phyloP scores from a whole-genome alignment of 2,888 invertebrate species.

The Sturmia bella region DNA sequence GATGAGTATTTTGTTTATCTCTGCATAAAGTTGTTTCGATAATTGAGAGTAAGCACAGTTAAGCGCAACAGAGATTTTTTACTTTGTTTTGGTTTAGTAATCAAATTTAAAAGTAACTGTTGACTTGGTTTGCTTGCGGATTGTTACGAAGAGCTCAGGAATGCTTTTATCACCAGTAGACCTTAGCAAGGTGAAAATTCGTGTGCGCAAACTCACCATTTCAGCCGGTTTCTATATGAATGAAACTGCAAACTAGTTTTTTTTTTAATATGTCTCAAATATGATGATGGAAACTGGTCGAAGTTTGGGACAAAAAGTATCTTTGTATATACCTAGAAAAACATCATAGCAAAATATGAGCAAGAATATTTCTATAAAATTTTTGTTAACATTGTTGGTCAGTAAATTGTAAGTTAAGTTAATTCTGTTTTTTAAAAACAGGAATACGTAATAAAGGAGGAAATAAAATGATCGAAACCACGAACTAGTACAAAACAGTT shows the following conservation, averaged over 20 bases:
- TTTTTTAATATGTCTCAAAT: slow-evolving; percentile 23
- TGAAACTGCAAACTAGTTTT: slow-evolving; percentile 37
- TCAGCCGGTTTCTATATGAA: slow-evolving; percentile 74
- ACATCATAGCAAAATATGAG: no score
- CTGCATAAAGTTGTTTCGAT: slow-evolving; percentile 66
- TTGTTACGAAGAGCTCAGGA: slow-evolving; percentile 52
- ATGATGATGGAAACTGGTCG: slow-evolving; percentile 1
- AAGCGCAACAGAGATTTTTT: slow-evolving; percentile 57
- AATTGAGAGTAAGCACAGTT: slow-evolving; percentile 66
- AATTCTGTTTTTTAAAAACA: no score
- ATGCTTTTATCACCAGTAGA: slow-evolving; percentile 57
- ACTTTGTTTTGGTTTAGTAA: slow-evolving; percentile 28
- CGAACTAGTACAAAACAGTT: no score
- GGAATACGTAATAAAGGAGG: no score
- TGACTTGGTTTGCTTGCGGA: slow-evolving; percentile 62
- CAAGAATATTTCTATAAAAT: no score
- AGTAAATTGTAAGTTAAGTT: no score
- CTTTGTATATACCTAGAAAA: no score
- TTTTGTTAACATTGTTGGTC: no score
- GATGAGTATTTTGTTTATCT: slow-evolving; percentile 27
- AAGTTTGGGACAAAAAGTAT: not conserved
- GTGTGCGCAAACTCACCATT: slow-evolving; percentile 77
- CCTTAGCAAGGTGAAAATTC: slow-evolving; percentile 64
- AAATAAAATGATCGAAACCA: no score
- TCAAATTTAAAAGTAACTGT: slow-evolving; percentile 59